Base-by-base conservation (phyloP, 2,113 vertebrate genomes). In the Pao palembangensis region DNA sequence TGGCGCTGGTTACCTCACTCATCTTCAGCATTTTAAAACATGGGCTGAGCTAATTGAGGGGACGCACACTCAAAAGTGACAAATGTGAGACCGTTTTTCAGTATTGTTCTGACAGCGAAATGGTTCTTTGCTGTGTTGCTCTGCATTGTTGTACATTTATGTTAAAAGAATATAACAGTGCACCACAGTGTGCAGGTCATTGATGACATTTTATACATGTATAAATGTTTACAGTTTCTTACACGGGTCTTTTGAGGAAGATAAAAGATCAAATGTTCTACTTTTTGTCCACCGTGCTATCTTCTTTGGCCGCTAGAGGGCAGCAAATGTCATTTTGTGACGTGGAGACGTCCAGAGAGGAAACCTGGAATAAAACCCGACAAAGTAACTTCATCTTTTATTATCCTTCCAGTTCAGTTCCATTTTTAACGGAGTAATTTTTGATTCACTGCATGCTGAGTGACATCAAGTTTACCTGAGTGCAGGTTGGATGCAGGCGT, bases 281-380 rank as follows among this genome's bases (percentile, higher is more conserved):
- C 50, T 16, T 44, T 61, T 59, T 0, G 48, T 60, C 41, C 16
- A 16, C 50, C 13, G 6, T 55, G 49, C 6, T 51, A 18, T 4
- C 6, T 41, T 47, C 42, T 64, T 56, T 3, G 17, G 15, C 81
- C 81, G 63, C 6, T 14, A 68, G 83, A 60, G 73, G 79, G 81
- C 81, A 79, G 75, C 69, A 79, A 19, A 74, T 59, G 21, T 2
- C 4, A 4, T 42, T 51, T 15, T 50, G 11, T 52, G 41, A 61
- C 20, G 25, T 62, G 57, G 51, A 51, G 43, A 69, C 59, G 15
- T 64, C 1, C 23, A 46, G 13, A 56, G 42, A 64, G 3, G 21
- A 66, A 69, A 53, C 8, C 28, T 20, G 7, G 14, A 71, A 28
- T 46, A 53, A 71, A 46, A 58, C 12, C 42, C 47, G 21, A 34